Base-by-base conservation (phyloP, 2,797 vertebrate species). In the Margarornis squamiger region DNA sequence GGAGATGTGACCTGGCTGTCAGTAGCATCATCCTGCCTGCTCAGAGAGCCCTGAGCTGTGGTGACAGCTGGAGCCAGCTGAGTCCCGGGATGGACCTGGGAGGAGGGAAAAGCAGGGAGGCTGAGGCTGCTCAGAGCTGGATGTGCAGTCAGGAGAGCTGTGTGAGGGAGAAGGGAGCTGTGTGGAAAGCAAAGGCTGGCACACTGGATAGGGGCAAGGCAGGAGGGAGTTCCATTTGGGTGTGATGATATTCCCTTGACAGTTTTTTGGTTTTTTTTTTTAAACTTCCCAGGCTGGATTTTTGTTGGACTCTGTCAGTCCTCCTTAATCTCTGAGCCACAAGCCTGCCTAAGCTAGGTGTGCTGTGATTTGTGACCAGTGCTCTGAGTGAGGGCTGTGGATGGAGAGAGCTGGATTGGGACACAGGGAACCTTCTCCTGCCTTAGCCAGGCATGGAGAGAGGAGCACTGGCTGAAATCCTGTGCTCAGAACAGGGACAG, bases 1-100 rank as follows among this genome's bases (percentile, higher is more conserved):
- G 26, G 48, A 27, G 87, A 66, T 46, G 82, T 96, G 97, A 97
- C 96, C 97, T 96, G 81, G 38, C 95, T 97, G 97, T 95, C 93
- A 92, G 48, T 22, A 80, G 91, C 77, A 96, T 96, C 68, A 65
- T 65, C 72, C 68, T 2, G 34, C 51, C 72, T 18, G 59, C 59
- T 59, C 12, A 3, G 68, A 90, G 79, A 46, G 39, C 91, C 13
- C 2, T 38, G 82, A 91, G 95, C 93, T 86, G 9, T 79, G 88
- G 38, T 59, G 96, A 89, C 96, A 96, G 96, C 90, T 90, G 92
- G 67, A 83, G 78, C 4, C 49, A 55, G 83, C 90, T 58, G 88
- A 72, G 38, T 83, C 63, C 70, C 4, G 65, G 3, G 19, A 5
- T 8, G 78, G 62, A n/a, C 16, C 4, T 36, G 49, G 45, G 77